phyloP scores from a whole-genome alignment of 1,140 invertebrate species.

The Pseudomyrmex sp. region DNA sequence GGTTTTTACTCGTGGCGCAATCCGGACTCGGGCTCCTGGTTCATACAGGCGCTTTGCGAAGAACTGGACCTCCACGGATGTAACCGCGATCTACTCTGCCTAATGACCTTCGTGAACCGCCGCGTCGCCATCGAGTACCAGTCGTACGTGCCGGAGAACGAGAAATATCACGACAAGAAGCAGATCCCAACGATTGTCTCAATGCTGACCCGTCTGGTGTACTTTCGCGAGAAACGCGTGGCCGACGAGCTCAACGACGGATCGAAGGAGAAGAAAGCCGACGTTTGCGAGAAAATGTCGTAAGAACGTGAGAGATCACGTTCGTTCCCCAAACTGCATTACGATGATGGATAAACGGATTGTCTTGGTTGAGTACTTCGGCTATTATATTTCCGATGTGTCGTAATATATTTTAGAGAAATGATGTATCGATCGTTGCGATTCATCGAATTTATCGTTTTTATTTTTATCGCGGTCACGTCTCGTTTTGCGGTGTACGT shows the following conservation, averaged over 20 bases:
- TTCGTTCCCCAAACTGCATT: neutral
- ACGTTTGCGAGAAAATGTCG: neutral
- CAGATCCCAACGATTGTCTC: slow-evolving; percentile 90
- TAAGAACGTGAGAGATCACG: neutral
- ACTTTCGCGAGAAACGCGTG: slow-evolving; percentile 69
- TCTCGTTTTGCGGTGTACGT: too few relatives aligned
- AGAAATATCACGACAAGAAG: slow-evolving; percentile 88
- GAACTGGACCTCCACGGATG: slow-evolving; percentile 85
- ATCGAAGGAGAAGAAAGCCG: neutral
- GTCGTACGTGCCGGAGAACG: slow-evolving; percentile 86
- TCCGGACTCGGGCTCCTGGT: slow-evolving; percentile 90
- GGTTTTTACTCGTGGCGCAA: slow-evolving; percentile 91
- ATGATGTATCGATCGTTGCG: neutral
- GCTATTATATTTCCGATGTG: neutral
- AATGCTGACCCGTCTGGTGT: slow-evolving; percentile 88
- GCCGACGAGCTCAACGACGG: neutral
- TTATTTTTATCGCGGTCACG: neutral
- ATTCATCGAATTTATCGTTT: neutral
- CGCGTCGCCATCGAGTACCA: slow-evolving; percentile 88
- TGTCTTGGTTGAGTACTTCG: neutral
- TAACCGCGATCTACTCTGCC: slow-evolving; percentile 87
- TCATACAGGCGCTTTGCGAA: slow-evolving; percentile 89
- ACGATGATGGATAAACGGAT: slow-evolving; percentile 33
- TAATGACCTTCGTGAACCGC: slow-evolving; percentile 89
- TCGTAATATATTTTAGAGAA: slow-evolving; percentile 23